phyloP scores from a whole-genome alignment of 2,797 vertebrate genomes.

The Anguilla marmorata region DNA sequence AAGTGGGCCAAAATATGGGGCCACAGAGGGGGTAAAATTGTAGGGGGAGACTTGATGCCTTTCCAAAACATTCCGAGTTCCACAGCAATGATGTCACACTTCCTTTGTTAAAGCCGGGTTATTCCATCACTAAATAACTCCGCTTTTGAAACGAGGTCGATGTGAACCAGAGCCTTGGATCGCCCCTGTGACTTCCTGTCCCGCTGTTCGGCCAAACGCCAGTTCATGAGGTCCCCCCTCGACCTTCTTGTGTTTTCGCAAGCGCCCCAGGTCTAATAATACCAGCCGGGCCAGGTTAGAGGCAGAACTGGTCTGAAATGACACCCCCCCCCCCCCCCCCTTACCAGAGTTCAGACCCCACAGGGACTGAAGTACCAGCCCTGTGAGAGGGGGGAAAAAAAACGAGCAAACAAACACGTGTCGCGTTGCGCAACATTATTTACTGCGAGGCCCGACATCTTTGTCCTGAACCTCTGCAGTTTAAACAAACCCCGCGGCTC shows the following conservation, averaged over 20 bases:
- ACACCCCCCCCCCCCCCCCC: background rate
- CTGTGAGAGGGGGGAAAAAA: background rate
- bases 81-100: constrained; percentile 15
- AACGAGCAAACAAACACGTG: background rate
- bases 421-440: background rate
- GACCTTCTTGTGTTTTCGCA: background rate
- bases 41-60: constrained; percentile 11
- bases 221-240: background rate
- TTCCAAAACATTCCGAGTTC: constrained; percentile 22
- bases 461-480: background rate
- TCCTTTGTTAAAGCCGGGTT: constrained; percentile 2
- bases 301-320: background rate
- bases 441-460: background rate
- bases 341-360: background rate
- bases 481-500: background rate
- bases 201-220: background rate
- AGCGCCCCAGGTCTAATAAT: background rate
- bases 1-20: background rate
- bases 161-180: background rate
- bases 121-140: background rate
- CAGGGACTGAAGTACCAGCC: background rate
- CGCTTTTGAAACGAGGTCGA: background rate
- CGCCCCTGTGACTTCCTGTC: background rate
- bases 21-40: constrained; percentile 1
- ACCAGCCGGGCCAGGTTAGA: background rate